A percentile compares a stretch with the other conserved stretches of the same genome.
phyloP scores from a whole-genome alignment of 2,888 invertebrate genomes.

The Prosapia bicincta region DNA sequence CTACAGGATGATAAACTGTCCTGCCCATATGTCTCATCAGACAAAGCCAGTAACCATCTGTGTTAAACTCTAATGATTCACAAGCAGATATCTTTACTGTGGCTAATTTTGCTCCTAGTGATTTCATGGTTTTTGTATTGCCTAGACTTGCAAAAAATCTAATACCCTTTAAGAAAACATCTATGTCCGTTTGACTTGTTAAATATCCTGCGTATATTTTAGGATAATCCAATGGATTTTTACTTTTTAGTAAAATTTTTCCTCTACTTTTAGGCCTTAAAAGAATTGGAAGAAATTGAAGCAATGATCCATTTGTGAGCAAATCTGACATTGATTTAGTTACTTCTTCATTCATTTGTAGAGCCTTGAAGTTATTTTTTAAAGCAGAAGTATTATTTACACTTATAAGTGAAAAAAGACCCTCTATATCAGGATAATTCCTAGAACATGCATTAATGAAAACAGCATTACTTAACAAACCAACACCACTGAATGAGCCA shows the following conservation, averaged over 20 bases:
- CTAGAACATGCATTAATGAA: constrained; percentile 45
- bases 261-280: constrained; percentile 38
- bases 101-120: constrained; percentile 45
- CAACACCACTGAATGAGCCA: constrained; percentile 46
- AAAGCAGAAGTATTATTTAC: constrained; percentile 23
- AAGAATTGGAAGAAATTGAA: constrained; percentile 36
- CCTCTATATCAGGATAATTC: constrained; percentile 41
- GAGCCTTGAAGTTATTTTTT: neutral
- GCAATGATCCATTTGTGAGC: constrained; percentile 28
- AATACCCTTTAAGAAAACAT: constrained; percentile 35
- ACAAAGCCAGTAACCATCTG: constrained; percentile 53
- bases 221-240: constrained; percentile 35
- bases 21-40: constrained; percentile 53
- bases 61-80: constrained; percentile 32
- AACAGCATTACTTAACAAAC: constrained; percentile 49
- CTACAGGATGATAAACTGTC: constrained; percentile 63
- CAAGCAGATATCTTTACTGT: constrained; percentile 56
- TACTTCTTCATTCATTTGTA: constrained; percentile 13
- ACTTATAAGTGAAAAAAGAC: constrained; percentile 35
- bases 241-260: constrained; percentile 33
- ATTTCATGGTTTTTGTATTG: constrained; percentile 38
- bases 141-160: constrained; percentile 38
- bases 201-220: constrained; percentile 37
- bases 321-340: neutral
- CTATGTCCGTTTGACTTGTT: constrained; percentile 30